Evolutionary conservation across 1,140 invertebrate genomes (phyloP), one percentile per base, ranked within the genome.

Genomic region (Nasonia giraulti): DNA sequence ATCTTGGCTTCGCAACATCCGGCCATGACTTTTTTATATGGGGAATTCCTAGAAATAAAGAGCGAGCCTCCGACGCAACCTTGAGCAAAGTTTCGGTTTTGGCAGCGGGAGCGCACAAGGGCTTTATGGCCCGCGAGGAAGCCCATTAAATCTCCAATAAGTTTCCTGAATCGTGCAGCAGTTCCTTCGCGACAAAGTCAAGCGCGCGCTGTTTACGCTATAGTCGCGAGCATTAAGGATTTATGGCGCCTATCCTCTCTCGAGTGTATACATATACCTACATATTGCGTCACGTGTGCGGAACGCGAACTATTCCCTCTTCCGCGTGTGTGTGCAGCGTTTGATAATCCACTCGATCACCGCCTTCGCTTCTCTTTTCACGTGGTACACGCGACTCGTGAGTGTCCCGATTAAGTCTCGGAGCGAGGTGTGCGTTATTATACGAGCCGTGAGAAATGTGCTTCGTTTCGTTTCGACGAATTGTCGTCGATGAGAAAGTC

Each of bases 261-360:
- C 62, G 14, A 66, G 4, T n/a, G 33, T 37, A 71, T 33, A 33
- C 10, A 10, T 71, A 31, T 33, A n/a, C n/a, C n/a, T n/a, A 44
- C 8, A 44, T 44, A 44, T 44, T 44, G 8, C 68, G 14, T n/a
- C 62, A 17, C 62, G 62, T 27, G 27, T 27, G 27, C n/a, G 14
- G n/a, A 11, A 8, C 40, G 40, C 40, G n/a, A 66, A 37, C 2
- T 6, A 1, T 4, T 66, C 62, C n/a, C n/a, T 66, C 62, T 66
- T 66, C 62, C 62, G 62, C n/a, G 10, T 44, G 10, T 44, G 11
- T 44, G 14, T n/a, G 17, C 4, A 66, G 14, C 62, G 14, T n/a
- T 66, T 66, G 62, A 66, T 66, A 66, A 66, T 66, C 62, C 62
- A 66, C 62, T 66, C 62, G 62, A 66, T n/a, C 62, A 66, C 62